These are phyloP conservation scores for Parotia lawesii DNA, from an alignment of 2,113 vertebrate species.

Conservation along the genomic window DNA sequence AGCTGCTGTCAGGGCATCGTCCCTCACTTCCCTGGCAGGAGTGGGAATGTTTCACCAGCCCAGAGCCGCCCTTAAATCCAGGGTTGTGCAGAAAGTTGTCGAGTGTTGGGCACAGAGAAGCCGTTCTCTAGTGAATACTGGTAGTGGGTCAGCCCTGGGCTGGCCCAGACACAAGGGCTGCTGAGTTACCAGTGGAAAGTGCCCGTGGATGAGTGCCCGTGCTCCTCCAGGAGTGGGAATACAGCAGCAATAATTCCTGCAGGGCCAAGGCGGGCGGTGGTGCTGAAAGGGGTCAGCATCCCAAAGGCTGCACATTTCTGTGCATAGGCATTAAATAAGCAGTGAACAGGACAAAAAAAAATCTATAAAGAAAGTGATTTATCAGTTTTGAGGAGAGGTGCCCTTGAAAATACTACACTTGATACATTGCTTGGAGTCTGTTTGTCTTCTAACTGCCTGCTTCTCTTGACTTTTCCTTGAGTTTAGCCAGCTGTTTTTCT, in stretches of 20 bases:
- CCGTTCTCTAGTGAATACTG: fast-evolving
- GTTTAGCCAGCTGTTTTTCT: constrained; percentile 8
- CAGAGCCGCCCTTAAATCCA: neutral
- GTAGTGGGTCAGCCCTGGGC: neutral
- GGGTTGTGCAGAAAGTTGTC: neutral
- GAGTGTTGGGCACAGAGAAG: fast-evolving
- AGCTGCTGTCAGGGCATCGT: fast-evolving
- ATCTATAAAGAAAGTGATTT: neutral
- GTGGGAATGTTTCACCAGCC: neutral
- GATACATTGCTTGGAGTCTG: neutral
- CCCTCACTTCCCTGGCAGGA: neutral
- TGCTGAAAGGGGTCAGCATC: neutral
- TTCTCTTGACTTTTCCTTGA: constrained; percentile 3
- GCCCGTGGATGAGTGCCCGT: neutral
- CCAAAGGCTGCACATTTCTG: neutral
- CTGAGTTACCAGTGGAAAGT: neutral
- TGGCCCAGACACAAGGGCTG: neutral
- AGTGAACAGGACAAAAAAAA: fast-evolving
- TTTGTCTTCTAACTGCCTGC: neutral
- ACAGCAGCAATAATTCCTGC: neutral
- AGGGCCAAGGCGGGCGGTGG: fast-evolving
- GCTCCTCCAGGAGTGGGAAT: neutral
- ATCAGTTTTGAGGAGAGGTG: neutral
- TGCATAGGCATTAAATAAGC: neutral
- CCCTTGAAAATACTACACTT: neutral